A percentile compares a stretch with the other conserved stretches of the same genome.
Evolutionary conservation across 2,113 vertebrate species (phyloP).

Genomic region (Thermophis baileyi): DNA sequence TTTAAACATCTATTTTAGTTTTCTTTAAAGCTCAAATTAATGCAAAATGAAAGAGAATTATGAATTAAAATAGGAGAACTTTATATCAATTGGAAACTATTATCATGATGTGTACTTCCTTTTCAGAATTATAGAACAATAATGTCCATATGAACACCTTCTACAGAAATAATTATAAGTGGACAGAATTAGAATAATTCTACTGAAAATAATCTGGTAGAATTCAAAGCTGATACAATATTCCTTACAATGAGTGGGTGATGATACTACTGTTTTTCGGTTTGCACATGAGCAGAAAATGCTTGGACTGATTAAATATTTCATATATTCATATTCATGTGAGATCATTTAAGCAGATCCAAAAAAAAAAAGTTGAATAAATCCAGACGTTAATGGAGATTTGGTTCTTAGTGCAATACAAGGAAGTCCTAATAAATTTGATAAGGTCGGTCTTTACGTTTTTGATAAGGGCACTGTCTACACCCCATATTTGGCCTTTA

Average conservation of each 20-base stretch:
- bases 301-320: neutral
- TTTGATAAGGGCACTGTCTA: slow-evolving; percentile 35
- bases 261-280: neutral
- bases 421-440: slow-evolving; percentile 12
- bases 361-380: slow-evolving; percentile 16
- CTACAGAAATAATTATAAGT: neutral
- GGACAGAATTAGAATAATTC: neutral
- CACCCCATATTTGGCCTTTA: neutral
- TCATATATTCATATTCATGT: neutral
- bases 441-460: slow-evolving; percentile 23
- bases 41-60: neutral
- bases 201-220: neutral
- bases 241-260: neutral
- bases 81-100: neutral
- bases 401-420: neutral
- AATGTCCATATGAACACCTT: neutral
- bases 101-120: neutral
- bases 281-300: neutral
- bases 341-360: neutral
- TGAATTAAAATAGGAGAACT: neutral
- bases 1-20: neutral
- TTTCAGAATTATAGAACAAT: neutral
- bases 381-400: slow-evolving; percentile 10
- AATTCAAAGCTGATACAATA: neutral
- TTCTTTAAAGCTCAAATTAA: neutral